Base-by-base conservation (phyloP, 1,140 invertebrate species). In the Drosophila funebris region DNA sequence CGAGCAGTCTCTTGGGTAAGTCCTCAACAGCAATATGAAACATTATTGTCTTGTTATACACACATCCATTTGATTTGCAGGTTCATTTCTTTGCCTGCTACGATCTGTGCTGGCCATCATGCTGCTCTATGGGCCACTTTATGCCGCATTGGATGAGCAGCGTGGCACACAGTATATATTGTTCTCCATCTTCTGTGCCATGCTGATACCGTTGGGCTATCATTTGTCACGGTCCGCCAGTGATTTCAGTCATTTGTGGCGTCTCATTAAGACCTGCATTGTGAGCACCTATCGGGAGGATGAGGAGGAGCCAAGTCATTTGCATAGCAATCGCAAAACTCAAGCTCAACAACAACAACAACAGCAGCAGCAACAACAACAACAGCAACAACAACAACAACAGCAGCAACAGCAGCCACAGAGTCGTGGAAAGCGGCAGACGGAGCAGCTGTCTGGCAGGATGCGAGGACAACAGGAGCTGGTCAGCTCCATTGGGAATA, bases 111-210 rank as follows among this genome's bases (percentile, higher is more conserved):
- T 97, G 2, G 96, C 96, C 9, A 94, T 98, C 1, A 93, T 95
- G 43, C 93, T 98, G 18, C 93, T 99, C 0, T 98, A 97, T 91
- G 97, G 97, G 3, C 96, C 99, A 78, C 96, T 97, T 0, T 99
- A 97, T 84, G 96, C 96, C 11, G 96, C 95, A 0, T 87, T 97
- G 5, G 94, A 94, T 16, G 96, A 97, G 90, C 93, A 94, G 24
- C 96, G 96, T 90, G 94, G 95, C 67, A 96, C 97, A 0, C 97
- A 99, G 88, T 97, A 98, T 81, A 96, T 99, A 22, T 92, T 99
- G 1, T 99, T 99, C 90, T 99, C 98, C 0, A 97, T 99, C 58
- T 99, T 98, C 90, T 97, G 96, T 90, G 97, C 96, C 0, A 93
- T 99, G 20, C 92, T 98, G 1, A 95, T 99, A 0, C 95, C 97